Base-by-base conservation (phyloP, 1,140 invertebrate species). In the Achatina immaculata region DNA sequence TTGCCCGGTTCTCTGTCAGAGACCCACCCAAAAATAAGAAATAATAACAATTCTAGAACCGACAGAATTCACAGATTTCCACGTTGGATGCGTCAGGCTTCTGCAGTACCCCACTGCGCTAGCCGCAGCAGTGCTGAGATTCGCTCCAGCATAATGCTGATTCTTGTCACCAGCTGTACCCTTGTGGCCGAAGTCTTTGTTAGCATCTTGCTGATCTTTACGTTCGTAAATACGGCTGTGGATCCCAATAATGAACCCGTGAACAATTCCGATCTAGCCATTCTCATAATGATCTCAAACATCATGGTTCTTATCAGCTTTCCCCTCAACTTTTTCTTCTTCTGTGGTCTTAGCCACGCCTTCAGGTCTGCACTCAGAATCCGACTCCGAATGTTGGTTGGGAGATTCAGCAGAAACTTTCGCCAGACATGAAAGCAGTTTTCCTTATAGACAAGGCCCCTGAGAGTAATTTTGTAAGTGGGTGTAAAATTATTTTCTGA, bases 321-420 rank as follows among this genome's bases (percentile, higher is more conserved):
- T 28, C 72, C 72, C 2, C n/a, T 74, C 1, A 74, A 74, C 48
- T 74, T 74, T 28, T 16, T 51, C 42, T 74, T 74, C 31, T 74
- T 74, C 72, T 74, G 21, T 51, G 72, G 72, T 45, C 48, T 74
- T n/a, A 74, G 72, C 28, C 72, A 51, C 16, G 42, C 42, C 0
- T 74, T 48, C 28, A 45, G 72, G n/a, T 31, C 42, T 24, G 24
- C 72, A 9, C 38, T 74, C 7, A 74, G 11, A 40, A 24, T n/a
- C 68, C 38, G n/a, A 19, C 38, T 71, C 2, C 4, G 21, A 9
- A 4, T 38, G 6, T 28, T 71, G 68, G 14, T 45, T 1, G 38
- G 68, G 24, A 19, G 1, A 2, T n/a, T 9, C 40, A 14, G 0
- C 38, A 71, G 38, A 28, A 48, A 7, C 7, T 48, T 19, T 48